A percentile compares a stretch with the other conserved stretches of the same genome.
Evolutionary conservation across 2,888 invertebrate genomes (phyloP).

Genomic region (Troglohyphantes excavatus): DNA sequence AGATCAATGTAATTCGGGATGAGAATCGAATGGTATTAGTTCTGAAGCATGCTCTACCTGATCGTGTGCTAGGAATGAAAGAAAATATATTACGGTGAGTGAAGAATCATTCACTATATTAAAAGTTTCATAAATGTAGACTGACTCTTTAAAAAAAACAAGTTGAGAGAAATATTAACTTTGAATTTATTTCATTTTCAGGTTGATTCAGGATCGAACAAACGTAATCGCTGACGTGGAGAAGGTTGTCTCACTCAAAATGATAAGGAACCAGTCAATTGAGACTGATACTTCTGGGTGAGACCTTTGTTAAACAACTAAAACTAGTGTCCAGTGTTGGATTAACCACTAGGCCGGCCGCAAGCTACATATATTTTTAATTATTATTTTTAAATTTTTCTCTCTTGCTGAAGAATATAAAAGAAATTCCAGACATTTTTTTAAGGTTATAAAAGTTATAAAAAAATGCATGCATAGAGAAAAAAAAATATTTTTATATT

Average conservation of each 20-base stretch:
- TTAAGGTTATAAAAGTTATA: too few species aligned
- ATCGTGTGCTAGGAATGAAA: constrained; percentile 86
- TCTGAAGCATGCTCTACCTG: constrained; percentile 89
- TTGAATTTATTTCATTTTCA: constrained; percentile 2
- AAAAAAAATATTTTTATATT: too few species aligned
- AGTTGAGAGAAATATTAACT: background rate
- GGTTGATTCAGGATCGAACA: constrained; percentile 88
- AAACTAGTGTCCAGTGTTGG: too few species aligned
- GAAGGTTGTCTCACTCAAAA: constrained; percentile 88
- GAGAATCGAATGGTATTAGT: constrained; percentile 90
- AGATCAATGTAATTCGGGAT: constrained; percentile 90
- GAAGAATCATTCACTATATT: background rate
- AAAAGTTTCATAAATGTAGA: too few species aligned
- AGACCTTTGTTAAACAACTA: background rate
- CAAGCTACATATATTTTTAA: too few species aligned
- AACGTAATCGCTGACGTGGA: constrained; percentile 91
- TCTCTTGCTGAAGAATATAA: too few species aligned
- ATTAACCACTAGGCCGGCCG: too few species aligned
- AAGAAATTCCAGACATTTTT: too few species aligned
- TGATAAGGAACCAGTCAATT: constrained; percentile 76
- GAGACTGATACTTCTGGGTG: constrained; percentile 79
- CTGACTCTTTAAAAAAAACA: background rate
- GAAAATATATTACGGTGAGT: constrained; percentile 83
- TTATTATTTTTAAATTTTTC: too few species aligned
- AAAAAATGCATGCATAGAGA: too few species aligned